Base-by-base conservation (phyloP, 1,140 invertebrate species). In the Drosophila kohkoa region DNA sequence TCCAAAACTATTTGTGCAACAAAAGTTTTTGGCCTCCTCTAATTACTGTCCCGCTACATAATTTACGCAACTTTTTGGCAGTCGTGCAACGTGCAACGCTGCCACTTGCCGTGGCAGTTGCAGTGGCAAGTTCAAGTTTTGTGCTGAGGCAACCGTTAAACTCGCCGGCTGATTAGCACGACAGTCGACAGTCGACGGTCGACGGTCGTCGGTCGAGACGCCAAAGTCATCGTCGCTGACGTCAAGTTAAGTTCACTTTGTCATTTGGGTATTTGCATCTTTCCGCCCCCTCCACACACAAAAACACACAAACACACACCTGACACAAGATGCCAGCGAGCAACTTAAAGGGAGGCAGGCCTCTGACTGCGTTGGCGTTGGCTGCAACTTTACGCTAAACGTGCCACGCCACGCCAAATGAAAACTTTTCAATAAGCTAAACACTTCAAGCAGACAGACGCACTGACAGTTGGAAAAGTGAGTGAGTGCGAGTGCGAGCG, bases 391-490 rank as follows among this genome's bases (percentile, higher is more conserved):
- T 69, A 70, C 65, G 72, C 71, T 72, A 81, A 81, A 78, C 78
- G 75, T 75, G 71, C 48, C 48, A 52, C 65, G 46, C 72, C 45
- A 74, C 71, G 57, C 66, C 75, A 80, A 77, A 78, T 81, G 74
- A 71, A 88, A 87, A 87, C 70, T 87, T 87, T 87, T 87, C 83
- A 87, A 87, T 87, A 87, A 87, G 83, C 83, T 88, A 87, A 87
- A 87, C 83, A 87, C 83, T 87, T 83, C 54, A 67, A 69, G 72
- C 82, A 69, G 72, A 55, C 75, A 82, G 73, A 79, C 77, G 49
- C 65, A 62, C 46, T 49, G 65, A 67, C 62, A 51, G 49, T 57
- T 41, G 30, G 5, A 0, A 55, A 32, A 55, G 52, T 5, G 52
- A 20, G 30, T 15, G 54, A 6, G 7, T 35, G 13, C 20, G 20